A percentile compares a stretch with the other conserved stretches of the same genome.
These are phyloP conservation scores for Zaprionus vittiger DNA, from an alignment of 1,140 invertebrate species.

Conservation along the genomic window DNA sequence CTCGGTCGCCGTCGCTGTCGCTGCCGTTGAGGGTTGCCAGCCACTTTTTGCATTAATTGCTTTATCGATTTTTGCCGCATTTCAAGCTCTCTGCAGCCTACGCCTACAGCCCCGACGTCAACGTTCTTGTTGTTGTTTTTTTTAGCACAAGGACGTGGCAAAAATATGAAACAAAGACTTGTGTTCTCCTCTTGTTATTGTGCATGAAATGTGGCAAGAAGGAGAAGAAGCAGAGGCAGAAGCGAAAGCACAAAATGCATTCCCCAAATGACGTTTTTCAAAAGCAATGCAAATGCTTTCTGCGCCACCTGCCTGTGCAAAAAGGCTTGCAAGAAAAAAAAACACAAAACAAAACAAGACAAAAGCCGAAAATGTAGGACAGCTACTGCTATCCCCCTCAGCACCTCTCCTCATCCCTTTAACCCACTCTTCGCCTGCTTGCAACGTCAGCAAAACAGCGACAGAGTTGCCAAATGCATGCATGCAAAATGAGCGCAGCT, in stretches of 20 bases:
- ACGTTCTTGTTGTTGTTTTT: conserved; percentile 52
- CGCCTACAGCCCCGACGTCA: conserved; percentile 6
- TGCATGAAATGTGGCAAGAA: conserved; percentile 61
- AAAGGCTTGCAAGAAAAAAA: conserved; percentile 53
- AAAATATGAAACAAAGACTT: conserved; percentile 42
- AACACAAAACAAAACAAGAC: conserved; percentile 49
- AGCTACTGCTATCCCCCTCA: conserved; percentile 29
- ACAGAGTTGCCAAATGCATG: conserved; percentile 75
- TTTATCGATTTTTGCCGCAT: conserved; percentile 73
- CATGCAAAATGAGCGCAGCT: conserved; percentile 69
- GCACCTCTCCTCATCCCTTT: not conserved
- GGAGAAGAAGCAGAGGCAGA: conserved; percentile 7
- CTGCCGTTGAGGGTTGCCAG: conserved; percentile 44
- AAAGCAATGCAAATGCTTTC: conserved; percentile 46
- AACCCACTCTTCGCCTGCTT: not conserved
- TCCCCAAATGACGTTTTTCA: conserved; percentile 49
- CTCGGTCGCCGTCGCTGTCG: too few relatives aligned
- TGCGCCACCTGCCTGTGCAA: conserved; percentile 61
- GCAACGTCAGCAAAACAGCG: conserved; percentile 61
- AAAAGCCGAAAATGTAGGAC: conserved; percentile 65
- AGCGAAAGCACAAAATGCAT: conserved; percentile 56
- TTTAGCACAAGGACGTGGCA: conserved; percentile 77
- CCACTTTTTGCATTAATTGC: conserved; percentile 79
- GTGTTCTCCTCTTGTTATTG: conserved; percentile 59
- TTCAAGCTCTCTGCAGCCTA: conserved; percentile 43